Percentiles rank a stretch among this genome's conserved stretches.
Conservation (phyloP, 2,113 vertebrate genomes). For the Nibea albiflora region DNA sequence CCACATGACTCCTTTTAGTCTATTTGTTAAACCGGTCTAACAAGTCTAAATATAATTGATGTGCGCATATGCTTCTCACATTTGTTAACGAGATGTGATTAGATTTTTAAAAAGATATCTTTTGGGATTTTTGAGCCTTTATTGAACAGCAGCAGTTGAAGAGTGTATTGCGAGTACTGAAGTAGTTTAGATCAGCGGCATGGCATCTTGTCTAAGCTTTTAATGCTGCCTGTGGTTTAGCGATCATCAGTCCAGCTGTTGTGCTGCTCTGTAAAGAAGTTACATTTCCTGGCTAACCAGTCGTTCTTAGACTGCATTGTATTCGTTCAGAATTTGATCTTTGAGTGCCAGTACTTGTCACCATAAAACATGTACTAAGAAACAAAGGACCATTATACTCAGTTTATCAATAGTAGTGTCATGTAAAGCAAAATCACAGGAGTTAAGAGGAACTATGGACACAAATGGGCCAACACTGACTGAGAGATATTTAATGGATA, state of each 20-base stretch:
- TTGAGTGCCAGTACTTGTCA: background rate
- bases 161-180: background rate
- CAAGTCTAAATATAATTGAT: background rate
- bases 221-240: background rate
- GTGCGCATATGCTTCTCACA: background rate
- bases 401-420: background rate
- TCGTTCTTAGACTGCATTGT: background rate
- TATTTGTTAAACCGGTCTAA: background rate
- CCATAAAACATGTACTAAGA: background rate
- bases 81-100: background rate
- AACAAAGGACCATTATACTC: background rate
- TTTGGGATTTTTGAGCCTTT: no score
- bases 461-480: background rate
- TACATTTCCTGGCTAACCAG: slow-evolving; percentile 32
- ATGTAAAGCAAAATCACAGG: background rate
- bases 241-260: background rate
- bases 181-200: background rate
- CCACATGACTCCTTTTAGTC: background rate
- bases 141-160: no score
- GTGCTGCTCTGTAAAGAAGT: background rate
- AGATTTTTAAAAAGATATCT: background rate
- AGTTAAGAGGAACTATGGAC: background rate
- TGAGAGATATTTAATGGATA: background rate
- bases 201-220: no score
- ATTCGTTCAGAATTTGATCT: background rate